Base-by-base conservation (phyloP, 2,888 invertebrate genomes). In the Nomada ruficornis region DNA sequence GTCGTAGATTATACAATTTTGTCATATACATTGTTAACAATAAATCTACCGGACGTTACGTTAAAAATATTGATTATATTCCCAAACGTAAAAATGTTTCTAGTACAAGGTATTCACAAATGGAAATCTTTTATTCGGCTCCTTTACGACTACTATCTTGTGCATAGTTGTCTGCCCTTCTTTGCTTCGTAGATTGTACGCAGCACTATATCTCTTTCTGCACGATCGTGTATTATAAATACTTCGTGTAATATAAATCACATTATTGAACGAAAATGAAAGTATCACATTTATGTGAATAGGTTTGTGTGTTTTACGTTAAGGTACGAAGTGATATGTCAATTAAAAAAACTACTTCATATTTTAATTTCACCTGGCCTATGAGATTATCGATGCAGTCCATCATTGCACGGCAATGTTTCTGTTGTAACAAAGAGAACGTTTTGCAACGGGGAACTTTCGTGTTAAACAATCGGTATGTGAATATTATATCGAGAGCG, bases 141-240 rank as follows among this genome's bases (percentile, higher is more conserved):
- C 59, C 72, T 84, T 62, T 69, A 50, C 67, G 50, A 77, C 57
- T 75, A 60, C 59, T 69, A 64, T 80, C 78, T 84, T 82, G 68
- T 82, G 78, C 82, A 84, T 78, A 85, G 68, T 85, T 84, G 82
- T 85, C 67, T 82, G 62, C 60, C 69, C 78, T 79, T 77, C 63
- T 79, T 65, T 78, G 79, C 79, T 79, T 79, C 69, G 70, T 79
- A 79, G 79, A 79, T 79, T 79, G 78, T 79, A 77, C 78, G 79
- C 70, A 79, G 69, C 69, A 79, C 78, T 70, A 79, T 70, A 77
- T 77, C 70, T 70, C 65, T 78, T 65, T 78, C 54, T 80, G 79
- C 79, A 78, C 79, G 70, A 80, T 78, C 79, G 70, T 80, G 79
- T 80, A 78, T 78, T 78, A 80, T 78, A 80, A 78, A 80, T 52